Conservation (phyloP, 2,888 invertebrate genomes). For the Eupeodes latifasciatus region DNA sequence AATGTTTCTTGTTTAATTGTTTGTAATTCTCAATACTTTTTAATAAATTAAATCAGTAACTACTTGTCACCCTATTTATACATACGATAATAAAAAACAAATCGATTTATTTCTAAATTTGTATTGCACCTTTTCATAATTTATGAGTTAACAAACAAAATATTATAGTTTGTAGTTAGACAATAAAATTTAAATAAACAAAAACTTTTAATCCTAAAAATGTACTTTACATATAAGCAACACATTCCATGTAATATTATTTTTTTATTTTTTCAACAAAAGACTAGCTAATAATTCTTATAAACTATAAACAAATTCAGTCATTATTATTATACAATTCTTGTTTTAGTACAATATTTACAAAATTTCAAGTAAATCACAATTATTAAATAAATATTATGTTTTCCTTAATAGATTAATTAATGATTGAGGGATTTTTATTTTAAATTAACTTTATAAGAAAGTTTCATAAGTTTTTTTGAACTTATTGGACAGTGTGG, state of each 20-base stretch:
- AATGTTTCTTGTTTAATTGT: too few relatives aligned
- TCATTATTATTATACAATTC: constrained; percentile 58
- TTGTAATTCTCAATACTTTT: too few relatives aligned
- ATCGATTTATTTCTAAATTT: neutral
- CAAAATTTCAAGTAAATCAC: constrained; percentile 44
- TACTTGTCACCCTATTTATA: too few relatives aligned
- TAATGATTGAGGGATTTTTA: constrained; percentile 12
- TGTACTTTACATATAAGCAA: neutral
- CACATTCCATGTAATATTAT: neutral
- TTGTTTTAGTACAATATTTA: constrained; percentile 51
- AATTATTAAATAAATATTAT: neutral
- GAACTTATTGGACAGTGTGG: constrained; percentile 84
- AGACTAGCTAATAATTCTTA: constrained; percentile 74
- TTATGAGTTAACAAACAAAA: neutral
- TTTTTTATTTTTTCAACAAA: constrained; percentile 35
- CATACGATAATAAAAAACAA: neutral
- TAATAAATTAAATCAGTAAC: too few relatives aligned
- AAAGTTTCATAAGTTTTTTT: constrained; percentile 83
- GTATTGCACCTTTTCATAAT: neutral
- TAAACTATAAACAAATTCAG: constrained; percentile 61
- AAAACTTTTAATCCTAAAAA: neutral
- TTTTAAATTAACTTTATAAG: constrained; percentile 81
- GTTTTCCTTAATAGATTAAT: neutral
- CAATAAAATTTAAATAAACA: neutral
- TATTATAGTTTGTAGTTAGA: neutral